These are phyloP conservation scores for Gavia stellata DNA, from an alignment of 2,113 vertebrate species.

Conservation along the genomic window DNA sequence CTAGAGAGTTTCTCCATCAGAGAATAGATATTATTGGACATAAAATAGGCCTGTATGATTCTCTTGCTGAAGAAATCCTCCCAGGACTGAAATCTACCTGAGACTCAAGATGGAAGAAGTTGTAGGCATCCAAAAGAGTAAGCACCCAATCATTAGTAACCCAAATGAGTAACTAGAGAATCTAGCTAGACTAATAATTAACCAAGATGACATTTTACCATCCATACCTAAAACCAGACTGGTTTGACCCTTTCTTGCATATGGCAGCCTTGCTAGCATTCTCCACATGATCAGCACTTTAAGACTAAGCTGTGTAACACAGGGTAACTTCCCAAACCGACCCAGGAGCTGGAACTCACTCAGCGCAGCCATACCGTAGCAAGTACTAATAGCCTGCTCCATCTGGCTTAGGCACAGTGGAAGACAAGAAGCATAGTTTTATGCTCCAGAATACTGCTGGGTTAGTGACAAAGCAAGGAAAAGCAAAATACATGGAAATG, in stretches of 20 bases:
- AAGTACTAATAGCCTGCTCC: neutral
- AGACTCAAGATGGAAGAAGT: neutral
- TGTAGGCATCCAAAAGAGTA: neutral
- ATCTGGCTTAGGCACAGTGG: neutral
- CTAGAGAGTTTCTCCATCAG: neutral
- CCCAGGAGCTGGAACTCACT: neutral
- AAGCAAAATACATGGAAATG: neutral
- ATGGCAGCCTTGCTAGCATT: neutral
- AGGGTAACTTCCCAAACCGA: neutral
- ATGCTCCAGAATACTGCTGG: neutral
- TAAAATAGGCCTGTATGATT: neutral
- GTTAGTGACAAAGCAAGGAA: neutral
- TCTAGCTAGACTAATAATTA: neutral
- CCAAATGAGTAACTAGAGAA: constrained; percentile 13
- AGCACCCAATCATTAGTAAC: neutral
- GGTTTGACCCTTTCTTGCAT: neutral
- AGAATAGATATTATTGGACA: neutral
- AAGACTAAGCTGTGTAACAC: neutral
- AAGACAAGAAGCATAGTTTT: neutral
- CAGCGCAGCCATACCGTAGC: neutral
- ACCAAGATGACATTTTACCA: neutral
- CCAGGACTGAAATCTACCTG: neutral
- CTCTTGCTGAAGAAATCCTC: neutral
- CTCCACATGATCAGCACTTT: neutral
- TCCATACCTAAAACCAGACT: neutral